phyloP scores from a whole-genome alignment of 2,113 vertebrate species.

The Ramphastos sulfuratus region DNA sequence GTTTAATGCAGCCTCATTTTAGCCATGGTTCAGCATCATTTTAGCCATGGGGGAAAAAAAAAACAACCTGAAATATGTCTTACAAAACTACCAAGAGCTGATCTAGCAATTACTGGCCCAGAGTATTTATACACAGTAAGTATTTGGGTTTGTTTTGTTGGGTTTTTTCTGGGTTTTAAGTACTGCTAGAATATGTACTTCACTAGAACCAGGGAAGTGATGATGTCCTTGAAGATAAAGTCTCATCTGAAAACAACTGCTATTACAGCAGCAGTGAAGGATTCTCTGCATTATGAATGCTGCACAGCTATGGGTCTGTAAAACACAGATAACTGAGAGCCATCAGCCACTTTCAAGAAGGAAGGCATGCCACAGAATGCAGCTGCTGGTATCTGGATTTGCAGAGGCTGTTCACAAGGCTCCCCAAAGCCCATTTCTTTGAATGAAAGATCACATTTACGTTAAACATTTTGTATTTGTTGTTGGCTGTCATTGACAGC shows the following conservation, averaged over 20 bases:
- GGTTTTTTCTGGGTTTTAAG: no score
- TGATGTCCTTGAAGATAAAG: neutral
- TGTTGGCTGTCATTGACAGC: neutral
- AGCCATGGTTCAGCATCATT: neutral
- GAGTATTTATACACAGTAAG: slow-evolving; percentile 6
- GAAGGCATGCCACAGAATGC: neutral
- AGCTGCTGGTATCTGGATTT: neutral
- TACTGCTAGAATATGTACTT: neutral
- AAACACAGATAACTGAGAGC: slow-evolving; percentile 9
- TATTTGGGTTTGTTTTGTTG: neutral
- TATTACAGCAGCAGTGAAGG: neutral
- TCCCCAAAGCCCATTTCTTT: neutral
- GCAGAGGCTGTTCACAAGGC: neutral
- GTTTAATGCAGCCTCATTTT: neutral
- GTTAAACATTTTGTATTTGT: neutral
- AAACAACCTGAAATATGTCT: neutral
- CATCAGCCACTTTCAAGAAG: neutral
- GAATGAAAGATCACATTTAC: neutral
- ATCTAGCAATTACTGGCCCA: neutral
- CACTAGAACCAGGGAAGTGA: neutral
- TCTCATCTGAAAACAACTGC: neutral
- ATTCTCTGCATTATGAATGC: neutral
- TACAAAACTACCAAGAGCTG: neutral
- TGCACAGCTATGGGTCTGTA: neutral
- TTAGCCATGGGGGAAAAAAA: neutral